phyloP scores from a whole-genome alignment of 2,113 vertebrate species.

The Hippocampus guttulatus region DNA sequence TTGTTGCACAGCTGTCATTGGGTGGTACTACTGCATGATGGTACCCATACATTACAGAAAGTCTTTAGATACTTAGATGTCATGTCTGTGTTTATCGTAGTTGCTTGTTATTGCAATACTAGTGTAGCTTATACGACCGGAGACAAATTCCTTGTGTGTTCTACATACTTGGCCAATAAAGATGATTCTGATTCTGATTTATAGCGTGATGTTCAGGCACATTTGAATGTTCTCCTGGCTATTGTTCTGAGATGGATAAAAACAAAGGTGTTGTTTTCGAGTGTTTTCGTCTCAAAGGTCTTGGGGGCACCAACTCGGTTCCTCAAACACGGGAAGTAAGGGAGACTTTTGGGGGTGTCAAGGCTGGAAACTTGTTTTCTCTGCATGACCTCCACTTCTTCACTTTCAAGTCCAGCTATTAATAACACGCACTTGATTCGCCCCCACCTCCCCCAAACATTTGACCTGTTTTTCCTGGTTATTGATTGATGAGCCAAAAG shows the following conservation, averaged over 20 bases:
- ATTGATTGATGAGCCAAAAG: constrained; percentile 2
- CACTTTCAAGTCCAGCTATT: constrained; percentile 62
- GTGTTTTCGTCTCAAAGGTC: constrained; percentile 65
- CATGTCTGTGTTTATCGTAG: no score
- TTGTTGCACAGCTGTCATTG: no score
- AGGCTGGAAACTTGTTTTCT: constrained; percentile 54
- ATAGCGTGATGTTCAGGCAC: constrained; percentile 48
- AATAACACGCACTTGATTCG: constrained; percentile 35
- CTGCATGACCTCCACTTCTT: constrained; percentile 56
- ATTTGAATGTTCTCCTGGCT: constrained; percentile 60
- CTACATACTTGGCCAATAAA: no score
- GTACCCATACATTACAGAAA: no score
- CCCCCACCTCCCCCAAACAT: background rate
- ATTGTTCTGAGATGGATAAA: constrained; percentile 72
- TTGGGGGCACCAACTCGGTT: constrained; percentile 46
- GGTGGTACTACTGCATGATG: no score
- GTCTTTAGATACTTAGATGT: no score
- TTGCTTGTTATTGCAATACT: no score
- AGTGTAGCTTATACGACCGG: no score
- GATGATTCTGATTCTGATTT: background rate
- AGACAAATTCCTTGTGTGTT: no score
- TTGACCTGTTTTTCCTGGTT: constrained; percentile 8
- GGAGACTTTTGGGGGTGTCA: constrained; percentile 56
- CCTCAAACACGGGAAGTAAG: constrained; percentile 69
- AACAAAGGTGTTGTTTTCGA: constrained; percentile 64